phyloP scores from a whole-genome alignment of 23 tunicate species.

The Oikopleura albicans region DNA sequence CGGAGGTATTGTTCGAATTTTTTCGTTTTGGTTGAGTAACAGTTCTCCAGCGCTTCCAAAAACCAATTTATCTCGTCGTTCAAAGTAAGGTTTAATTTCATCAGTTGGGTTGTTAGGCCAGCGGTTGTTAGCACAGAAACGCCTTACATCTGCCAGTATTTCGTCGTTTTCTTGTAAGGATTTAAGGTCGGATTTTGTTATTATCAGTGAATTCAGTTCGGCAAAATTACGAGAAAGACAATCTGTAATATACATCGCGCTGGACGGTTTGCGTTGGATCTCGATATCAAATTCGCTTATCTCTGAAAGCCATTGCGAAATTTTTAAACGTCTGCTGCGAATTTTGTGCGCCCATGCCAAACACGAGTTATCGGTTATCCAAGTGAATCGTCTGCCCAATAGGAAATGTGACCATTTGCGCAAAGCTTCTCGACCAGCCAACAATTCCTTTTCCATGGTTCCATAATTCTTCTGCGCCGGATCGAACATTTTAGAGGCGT shows the following conservation, averaged over 20 bases:
- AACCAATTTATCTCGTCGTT: neutral
- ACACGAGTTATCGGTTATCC: neutral
- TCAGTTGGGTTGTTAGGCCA: neutral
- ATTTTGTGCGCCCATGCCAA: neutral
- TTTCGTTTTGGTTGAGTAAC: neutral
- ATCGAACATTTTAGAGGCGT: neutral
- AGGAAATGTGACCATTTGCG: neutral
- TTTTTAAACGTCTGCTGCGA: neutral
- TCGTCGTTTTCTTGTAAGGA: neutral
- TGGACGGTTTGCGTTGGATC: neutral
- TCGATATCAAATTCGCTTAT: neutral
- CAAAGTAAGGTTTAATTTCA: neutral
- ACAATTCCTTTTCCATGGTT: neutral
- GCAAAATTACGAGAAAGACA: neutral
- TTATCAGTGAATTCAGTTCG: neutral
- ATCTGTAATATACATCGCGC: neutral
- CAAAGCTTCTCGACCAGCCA: neutral
- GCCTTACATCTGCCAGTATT: neutral
- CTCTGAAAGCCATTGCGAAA: neutral
- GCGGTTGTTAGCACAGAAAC: neutral
- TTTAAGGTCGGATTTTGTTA: neutral
- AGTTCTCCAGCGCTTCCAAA: neutral
- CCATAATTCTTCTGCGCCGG: neutral
- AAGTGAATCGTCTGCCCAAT: neutral
- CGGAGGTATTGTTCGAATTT: neutral